Percentiles rank a stretch among this genome's conserved stretches.
Conservation (phyloP, 2,797 vertebrate genomes). For the Adrianichthys oophorus region DNA sequence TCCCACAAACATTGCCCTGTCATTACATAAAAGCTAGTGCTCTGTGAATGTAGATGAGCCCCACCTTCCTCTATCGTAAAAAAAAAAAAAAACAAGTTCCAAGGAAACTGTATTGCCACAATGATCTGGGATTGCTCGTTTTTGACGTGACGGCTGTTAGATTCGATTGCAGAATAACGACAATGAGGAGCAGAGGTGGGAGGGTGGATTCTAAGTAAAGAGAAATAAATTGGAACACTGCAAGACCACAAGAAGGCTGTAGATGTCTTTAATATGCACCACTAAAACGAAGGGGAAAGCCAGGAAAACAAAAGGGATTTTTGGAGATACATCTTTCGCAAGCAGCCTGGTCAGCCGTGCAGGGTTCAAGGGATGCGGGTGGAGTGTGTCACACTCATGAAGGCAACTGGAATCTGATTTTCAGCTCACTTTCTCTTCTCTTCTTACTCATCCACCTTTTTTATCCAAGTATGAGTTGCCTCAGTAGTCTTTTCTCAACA, state of each 20-base stretch:
- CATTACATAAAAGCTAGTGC: constrained; percentile 8
- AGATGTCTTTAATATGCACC: constrained; percentile 66
- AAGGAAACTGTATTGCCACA: too few relatives aligned
- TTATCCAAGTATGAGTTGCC: constrained; percentile 7
- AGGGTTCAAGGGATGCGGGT: constrained; percentile 40
- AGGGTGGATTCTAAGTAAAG: constrained; percentile 39
- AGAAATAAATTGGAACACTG: constrained; percentile 73
- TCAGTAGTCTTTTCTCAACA: constrained; percentile 8
- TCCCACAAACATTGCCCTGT: neutral
- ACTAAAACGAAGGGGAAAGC: constrained; percentile 71
- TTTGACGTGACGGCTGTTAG: constrained; percentile 47
- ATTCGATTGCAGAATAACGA: constrained; percentile 45
- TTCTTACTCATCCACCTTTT: constrained; percentile 28
- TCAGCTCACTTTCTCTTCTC: constrained; percentile 24
- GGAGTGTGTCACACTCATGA: constrained; percentile 49
- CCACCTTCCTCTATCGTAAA: too few relatives aligned
- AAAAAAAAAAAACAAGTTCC: too few relatives aligned
- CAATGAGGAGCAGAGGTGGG: constrained; percentile 25
- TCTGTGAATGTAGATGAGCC: neutral
- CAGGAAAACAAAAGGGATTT: constrained; percentile 77
- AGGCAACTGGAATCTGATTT: constrained; percentile 43
- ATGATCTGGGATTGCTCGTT: neutral
- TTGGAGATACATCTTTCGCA: constrained; percentile 71
- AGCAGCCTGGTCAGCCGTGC: constrained; percentile 62
- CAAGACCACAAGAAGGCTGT: constrained; percentile 72